These are phyloP conservation scores for Mugil cephalus DNA, from an alignment of 2,113 vertebrate species.

Conservation along the genomic window DNA sequence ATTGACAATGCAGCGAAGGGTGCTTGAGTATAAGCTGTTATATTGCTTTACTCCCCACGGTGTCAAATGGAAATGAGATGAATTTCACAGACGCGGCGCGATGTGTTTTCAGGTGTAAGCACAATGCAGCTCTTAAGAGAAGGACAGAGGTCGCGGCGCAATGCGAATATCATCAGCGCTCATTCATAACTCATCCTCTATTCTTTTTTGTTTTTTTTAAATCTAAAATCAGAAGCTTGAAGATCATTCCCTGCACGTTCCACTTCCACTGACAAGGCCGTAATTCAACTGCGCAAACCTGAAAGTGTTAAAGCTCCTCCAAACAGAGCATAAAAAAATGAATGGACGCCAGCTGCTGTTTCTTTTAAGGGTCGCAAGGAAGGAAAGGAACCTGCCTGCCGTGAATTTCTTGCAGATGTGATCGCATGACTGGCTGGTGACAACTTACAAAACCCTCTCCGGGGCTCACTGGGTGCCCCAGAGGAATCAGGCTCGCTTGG, in stretches of 20 bases:
- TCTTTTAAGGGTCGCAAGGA: conserved; percentile 50
- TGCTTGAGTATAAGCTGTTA: conserved; percentile 51
- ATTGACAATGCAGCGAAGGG: conserved; percentile 64
- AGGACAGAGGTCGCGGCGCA: conserved; percentile 46
- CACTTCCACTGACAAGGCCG: conserved; percentile 39
- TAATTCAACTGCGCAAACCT: conserved; percentile 64
- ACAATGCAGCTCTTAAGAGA: conserved; percentile 50
- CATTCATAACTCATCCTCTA: conserved; percentile 8
- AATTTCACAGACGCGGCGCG: conserved; percentile 49
- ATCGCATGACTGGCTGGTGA: conserved; percentile 72
- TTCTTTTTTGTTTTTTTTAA: conserved; percentile 3
- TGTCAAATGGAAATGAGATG: conserved; percentile 63
- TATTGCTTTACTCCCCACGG: conserved; percentile 65
- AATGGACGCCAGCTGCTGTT: conserved; percentile 70
- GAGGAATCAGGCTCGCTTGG: conserved; percentile 40
- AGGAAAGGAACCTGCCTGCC: conserved; percentile 55
- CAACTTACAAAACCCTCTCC: conserved; percentile 71
- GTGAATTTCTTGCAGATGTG: conserved; percentile 76
- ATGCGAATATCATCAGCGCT: conserved; percentile 22
- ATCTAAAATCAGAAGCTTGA: conserved; percentile 14
- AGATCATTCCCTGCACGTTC: conserved; percentile 19
- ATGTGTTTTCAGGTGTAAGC: conserved; percentile 51
- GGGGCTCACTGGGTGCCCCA: conserved; percentile 55
- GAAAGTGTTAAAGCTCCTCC: conserved; percentile 61
- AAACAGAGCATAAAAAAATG: conserved; percentile 76